Evolutionary conservation across 1,140 invertebrate genomes (phyloP), one percentile per base, ranked within the genome.

Genomic region (Oscheius sp.): DNA sequence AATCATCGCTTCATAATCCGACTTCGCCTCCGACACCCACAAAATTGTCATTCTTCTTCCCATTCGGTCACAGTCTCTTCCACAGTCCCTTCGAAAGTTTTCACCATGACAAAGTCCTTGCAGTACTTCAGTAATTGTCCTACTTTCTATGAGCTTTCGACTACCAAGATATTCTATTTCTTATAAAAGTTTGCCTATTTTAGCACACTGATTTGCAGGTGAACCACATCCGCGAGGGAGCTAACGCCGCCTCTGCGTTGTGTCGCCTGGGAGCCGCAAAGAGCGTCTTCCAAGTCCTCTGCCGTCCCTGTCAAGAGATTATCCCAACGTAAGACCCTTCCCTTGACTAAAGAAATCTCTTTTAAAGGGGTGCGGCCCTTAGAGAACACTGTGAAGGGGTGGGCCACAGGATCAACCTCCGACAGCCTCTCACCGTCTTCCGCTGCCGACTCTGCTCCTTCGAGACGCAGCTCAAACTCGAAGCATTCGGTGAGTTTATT

Each of bases 221-320:
- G 61, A 82, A 82, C 68, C 81, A 82, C 66, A 63, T 82, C 67
- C 81, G 81, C 20, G 81, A 82, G 63, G 80, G 79, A 23, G 62
- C 55, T 7, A 65, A 35, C 70, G 59, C 75, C 49, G 45, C 45
- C 38, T 69, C 77, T 2, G 77, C 80, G n/a, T 32, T 80, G 10
- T 77, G 73, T 42, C 78, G 82, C 42, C 68, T 82, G 0, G 70
- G 67, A 13, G 52, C 68, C 15, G 67, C 80, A 7, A 82, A 82
- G 61, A 78, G 74, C 20, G 38, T 66, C 7, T 80, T 82, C 28
- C 81, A 82, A 75, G 78, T 82, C 10, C 31, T 81, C 4, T 82
- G 81, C 74, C 71, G 78, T n/a, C 63, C 65, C 18, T 82, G 81
- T 70, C 74, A 84, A 34, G 81, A 82, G 61, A 68, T 84, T 46